These are phyloP conservation scores for Hemicrepidius hirtus DNA, from an alignment of 2,888 invertebrate genomes.

Conservation along the genomic window DNA sequence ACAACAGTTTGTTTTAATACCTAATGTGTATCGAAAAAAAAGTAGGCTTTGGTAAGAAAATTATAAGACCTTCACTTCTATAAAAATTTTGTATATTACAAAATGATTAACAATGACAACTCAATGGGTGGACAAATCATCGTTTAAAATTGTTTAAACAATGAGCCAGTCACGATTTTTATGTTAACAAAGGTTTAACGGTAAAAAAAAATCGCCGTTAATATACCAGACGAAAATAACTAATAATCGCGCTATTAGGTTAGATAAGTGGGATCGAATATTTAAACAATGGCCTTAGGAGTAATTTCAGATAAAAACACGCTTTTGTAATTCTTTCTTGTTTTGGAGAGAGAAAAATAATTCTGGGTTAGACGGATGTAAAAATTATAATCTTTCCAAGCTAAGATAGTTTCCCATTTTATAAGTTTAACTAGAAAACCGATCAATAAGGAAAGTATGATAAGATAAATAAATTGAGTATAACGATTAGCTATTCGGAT, in stretches of 20 bases:
- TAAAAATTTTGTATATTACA: too few species aligned
- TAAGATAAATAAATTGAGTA: too few species aligned
- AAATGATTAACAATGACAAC: not conserved
- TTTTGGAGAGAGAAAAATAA: too few species aligned
- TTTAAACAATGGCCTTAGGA: not conserved
- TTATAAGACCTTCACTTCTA: not conserved
- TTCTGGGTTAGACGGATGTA: too few species aligned
- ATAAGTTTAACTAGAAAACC: too few species aligned
- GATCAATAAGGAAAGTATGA: too few species aligned
- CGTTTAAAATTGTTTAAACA: not conserved
- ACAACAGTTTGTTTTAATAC: conserved; percentile 14
- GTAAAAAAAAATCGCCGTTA: conserved; percentile 17
- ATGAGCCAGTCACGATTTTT: conserved; percentile 6
- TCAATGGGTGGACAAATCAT: not conserved
- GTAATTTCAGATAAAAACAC: too few species aligned
- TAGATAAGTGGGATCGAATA: not conserved
- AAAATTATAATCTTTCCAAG: too few species aligned
- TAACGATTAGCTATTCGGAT: too few species aligned
- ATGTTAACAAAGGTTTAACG: conserved; percentile 18
- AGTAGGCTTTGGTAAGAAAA: not conserved
- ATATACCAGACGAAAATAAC: conserved; percentile 4
- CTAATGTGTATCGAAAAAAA: conserved; percentile 20
- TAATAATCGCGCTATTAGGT: not conserved
- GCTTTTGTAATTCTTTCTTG: too few species aligned
- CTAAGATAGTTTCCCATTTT: too few species aligned